phyloP scores from a whole-genome alignment of 1,140 invertebrate species.

The Heliconius congener region DNA sequence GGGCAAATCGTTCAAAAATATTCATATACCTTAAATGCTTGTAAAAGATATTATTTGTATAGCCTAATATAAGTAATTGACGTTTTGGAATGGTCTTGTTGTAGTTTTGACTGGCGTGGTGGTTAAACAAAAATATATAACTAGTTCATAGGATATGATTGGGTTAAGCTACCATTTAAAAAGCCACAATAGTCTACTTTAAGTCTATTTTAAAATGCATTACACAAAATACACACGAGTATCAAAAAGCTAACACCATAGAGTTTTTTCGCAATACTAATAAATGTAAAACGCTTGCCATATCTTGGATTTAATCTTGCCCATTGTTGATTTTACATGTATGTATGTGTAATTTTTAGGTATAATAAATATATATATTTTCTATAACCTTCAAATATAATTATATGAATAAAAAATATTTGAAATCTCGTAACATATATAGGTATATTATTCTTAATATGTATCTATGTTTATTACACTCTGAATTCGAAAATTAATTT shows the following conservation, averaged over 20 bases:
- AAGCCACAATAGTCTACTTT: slow-evolving; percentile 27
- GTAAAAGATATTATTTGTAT: slow-evolving; percentile 41
- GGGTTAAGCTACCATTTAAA: slow-evolving; percentile 28
- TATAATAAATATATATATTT: neutral
- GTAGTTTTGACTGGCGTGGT: slow-evolving; percentile 36
- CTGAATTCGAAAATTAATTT: no score
- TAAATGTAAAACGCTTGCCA: slow-evolving; percentile 28
- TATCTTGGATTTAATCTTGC: slow-evolving; percentile 28
- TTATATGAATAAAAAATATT: neutral
- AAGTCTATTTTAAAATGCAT: slow-evolving; percentile 28
- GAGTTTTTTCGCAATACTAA: slow-evolving; percentile 26
- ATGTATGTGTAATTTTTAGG: neutral
- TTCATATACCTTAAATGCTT: slow-evolving; percentile 38
- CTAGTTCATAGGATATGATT: slow-evolving; percentile 50
- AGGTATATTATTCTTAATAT: no score
- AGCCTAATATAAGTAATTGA: slow-evolving; percentile 68
- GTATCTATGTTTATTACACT: no score
- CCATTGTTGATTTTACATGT: neutral
- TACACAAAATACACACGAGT: slow-evolving; percentile 37
- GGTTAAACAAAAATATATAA: slow-evolving; percentile 28
- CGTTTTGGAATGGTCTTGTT: slow-evolving; percentile 65
- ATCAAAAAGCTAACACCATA: slow-evolving; percentile 44
- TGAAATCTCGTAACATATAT: neutral
- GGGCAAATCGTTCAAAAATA: slow-evolving; percentile 43
- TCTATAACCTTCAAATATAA: neutral